Evolutionary conservation across 2,113 vertebrate genomes (phyloP).

Genomic region (Antigone vipio): DNA sequence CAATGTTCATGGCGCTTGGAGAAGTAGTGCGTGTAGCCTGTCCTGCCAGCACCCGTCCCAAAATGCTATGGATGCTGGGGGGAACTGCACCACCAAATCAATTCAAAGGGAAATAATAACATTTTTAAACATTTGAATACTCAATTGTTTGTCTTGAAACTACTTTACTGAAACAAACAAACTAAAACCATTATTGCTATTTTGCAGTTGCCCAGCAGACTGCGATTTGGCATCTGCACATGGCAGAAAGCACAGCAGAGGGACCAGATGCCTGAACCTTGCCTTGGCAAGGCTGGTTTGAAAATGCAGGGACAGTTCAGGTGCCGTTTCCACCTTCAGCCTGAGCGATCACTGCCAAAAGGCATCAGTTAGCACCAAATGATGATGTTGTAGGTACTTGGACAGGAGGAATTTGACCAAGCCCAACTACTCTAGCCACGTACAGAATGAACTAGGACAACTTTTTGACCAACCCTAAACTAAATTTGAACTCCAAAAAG

Average conservation of each 20-base stretch:
- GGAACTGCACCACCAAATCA: neutral
- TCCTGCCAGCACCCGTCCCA: neutral
- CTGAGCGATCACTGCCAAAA: neutral
- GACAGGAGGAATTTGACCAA: neutral
- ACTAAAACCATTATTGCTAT: neutral
- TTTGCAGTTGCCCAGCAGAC: neutral
- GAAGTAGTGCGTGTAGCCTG: neutral
- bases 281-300: neutral
- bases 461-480: neutral
- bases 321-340: neutral
- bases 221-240: neutral
- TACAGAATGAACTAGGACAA: neutral
- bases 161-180: neutral
- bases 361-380: neutral
- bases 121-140: neutral
- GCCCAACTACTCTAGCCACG: neutral
- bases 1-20: accelerated
- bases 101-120: neutral
- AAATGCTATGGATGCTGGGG: neutral
- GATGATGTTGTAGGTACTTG: accelerated
- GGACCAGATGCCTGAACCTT: neutral
- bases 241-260: neutral
- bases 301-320: neutral
- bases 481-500: neutral
- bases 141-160: neutral